A percentile compares a stretch with the other conserved stretches of the same genome.
Evolutionary conservation across 2,797 vertebrate species (phyloP).

Genomic region (Channallabes apus): DNA sequence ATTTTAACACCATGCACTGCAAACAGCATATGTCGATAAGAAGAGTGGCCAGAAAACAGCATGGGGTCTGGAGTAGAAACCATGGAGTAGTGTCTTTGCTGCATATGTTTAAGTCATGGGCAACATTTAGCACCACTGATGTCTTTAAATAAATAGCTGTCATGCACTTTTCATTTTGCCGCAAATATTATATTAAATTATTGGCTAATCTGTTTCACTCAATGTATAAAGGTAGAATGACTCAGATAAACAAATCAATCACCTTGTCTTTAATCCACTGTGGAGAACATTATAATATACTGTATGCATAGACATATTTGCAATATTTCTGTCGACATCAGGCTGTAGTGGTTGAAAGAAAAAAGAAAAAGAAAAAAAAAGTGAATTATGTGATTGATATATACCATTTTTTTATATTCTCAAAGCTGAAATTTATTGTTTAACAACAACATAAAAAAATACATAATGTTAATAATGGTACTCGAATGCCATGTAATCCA

Average conservation of each 20-base stretch:
- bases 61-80: slow-evolving; percentile 64
- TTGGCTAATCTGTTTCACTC: slow-evolving; percentile 31
- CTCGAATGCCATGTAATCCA: too few relatives aligned
- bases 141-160: slow-evolving; percentile 48
- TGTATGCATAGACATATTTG: not conserved
- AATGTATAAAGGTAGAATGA: slow-evolving; percentile 5
- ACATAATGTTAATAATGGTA: too few relatives aligned
- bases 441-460: too few relatives aligned
- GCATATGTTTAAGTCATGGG: slow-evolving; percentile 49
- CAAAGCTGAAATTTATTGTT: too few relatives aligned
- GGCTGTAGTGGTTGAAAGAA: too few relatives aligned
- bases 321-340: too few relatives aligned
- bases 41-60: slow-evolving; percentile 74
- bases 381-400: too few relatives aligned
- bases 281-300: not conserved
- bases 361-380: too few relatives aligned
- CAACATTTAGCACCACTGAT: slow-evolving; percentile 42
- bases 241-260: slow-evolving; percentile 38
- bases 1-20: slow-evolving; percentile 70
- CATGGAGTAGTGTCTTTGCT: slow-evolving; percentile 62
- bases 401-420: too few relatives aligned
- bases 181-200: slow-evolving; percentile 32
- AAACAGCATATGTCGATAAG: slow-evolving; percentile 79
- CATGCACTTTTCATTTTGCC: slow-evolving; percentile 28
- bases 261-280: slow-evolving; percentile 26